These are phyloP conservation scores for Calidris pygmaea DNA, from an alignment of 2,113 vertebrate genomes.

Conservation along the genomic window DNA sequence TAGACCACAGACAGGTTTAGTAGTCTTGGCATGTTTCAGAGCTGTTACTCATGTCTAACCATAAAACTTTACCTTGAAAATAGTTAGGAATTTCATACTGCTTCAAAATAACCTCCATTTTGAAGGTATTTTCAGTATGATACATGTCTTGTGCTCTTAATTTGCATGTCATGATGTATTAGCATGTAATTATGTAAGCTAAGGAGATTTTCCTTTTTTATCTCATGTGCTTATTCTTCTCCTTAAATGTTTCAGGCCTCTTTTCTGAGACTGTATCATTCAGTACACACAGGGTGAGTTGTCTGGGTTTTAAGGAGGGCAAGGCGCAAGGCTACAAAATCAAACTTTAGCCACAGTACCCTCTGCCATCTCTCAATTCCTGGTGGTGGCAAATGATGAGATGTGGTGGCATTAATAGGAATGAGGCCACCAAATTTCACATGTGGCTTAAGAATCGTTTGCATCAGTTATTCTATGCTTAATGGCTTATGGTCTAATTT, in stretches of 20 bases:
- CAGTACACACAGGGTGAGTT: not conserved
- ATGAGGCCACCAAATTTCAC: rapidly evolving
- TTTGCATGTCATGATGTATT: not conserved
- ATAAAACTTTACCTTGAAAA: not conserved
- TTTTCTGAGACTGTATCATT: not conserved
- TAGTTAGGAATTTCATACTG: not conserved
- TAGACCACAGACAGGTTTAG: not conserved
- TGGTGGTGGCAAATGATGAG: not conserved
- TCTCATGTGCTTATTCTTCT: not conserved
- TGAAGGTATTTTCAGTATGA: not conserved
- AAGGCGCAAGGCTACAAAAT: not conserved
- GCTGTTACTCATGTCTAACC: not conserved
- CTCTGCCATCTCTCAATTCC: not conserved
- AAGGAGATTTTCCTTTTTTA: not conserved
- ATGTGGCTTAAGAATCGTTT: not conserved
- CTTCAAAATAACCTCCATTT: not conserved
- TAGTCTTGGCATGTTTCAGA: not conserved
- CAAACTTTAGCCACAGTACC: not conserved
- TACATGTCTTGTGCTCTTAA: not conserved
- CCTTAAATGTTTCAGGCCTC: not conserved
- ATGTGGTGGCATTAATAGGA: rapidly evolving
- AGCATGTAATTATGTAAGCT: not conserved
- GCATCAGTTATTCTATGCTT: not conserved
- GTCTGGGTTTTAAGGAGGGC: not conserved
- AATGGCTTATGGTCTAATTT: not conserved